Conservation (phyloP, 2,888 invertebrate genomes). For the Caenorhabditis angaria region DNA sequence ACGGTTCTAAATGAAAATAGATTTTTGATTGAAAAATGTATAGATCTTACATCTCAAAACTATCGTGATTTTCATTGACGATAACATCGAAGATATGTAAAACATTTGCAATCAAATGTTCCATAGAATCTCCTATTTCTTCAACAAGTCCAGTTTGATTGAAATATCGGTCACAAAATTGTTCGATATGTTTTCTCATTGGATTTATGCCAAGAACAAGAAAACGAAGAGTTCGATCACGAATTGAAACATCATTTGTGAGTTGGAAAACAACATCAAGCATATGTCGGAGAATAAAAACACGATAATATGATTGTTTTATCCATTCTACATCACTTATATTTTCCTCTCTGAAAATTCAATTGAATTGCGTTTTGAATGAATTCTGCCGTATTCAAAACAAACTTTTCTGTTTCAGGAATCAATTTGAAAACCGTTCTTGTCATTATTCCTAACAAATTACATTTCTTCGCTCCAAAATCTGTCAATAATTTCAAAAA, state of each 20-base stretch:
- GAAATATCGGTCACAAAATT: slow-evolving; percentile 16
- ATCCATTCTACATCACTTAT: not conserved
- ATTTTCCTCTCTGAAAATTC: slow-evolving; percentile 15
- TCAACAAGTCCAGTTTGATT: not conserved
- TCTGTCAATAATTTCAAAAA: slow-evolving; percentile 18
- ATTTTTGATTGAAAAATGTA: not conserved
- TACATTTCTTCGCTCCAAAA: slow-evolving; percentile 4
- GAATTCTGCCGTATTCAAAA: not conserved
- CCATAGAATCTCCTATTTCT: not conserved
- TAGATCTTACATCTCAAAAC: slow-evolving; percentile 7
- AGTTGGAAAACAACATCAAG: slow-evolving; percentile 26
- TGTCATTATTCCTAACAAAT: slow-evolving; percentile 32
- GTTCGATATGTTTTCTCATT: slow-evolving; percentile 9
- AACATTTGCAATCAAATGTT: slow-evolving; percentile 16
- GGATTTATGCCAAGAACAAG: slow-evolving; percentile 16
- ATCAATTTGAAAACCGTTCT: slow-evolving; percentile 19
- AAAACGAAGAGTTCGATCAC: slow-evolving; percentile 8
- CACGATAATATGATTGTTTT: slow-evolving; percentile 16
- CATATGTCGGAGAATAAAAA: slow-evolving; percentile 19
- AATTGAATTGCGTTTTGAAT: not conserved
- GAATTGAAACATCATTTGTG: slow-evolving; percentile 1
- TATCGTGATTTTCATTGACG: slow-evolving; percentile 9
- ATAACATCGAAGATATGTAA: slow-evolving; percentile 21
- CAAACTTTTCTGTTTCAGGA: not conserved
- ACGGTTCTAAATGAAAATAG: not conserved